A percentile compares a stretch with the other conserved stretches of the same genome.
Evolutionary conservation across 2,113 vertebrate genomes (phyloP).

Genomic region (Poeciliopsis turrubarensis): DNA sequence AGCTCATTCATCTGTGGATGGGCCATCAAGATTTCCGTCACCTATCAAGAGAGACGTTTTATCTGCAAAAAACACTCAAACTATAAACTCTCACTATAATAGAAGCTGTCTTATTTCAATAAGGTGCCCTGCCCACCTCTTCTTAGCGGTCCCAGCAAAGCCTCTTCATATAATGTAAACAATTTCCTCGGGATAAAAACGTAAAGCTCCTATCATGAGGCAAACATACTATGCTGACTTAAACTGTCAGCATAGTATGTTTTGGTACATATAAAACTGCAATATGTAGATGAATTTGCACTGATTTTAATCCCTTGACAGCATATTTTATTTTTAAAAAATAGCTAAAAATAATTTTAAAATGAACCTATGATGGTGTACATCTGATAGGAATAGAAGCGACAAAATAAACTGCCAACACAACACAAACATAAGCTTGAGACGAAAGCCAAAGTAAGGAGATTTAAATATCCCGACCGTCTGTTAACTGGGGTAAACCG

Average conservation of each 20-base stretch:
- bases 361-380: neutral
- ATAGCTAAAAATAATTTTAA: neutral
- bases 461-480: neutral
- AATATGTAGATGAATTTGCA: neutral
- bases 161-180: constrained; percentile 5
- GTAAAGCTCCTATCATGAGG: neutral
- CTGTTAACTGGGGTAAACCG: neutral
- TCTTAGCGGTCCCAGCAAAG: constrained; percentile 19
- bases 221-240: neutral
- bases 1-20: constrained; percentile 41
- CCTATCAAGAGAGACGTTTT: constrained; percentile 35
- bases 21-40: constrained; percentile 21
- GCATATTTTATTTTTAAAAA: constrained; percentile 37
- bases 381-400: too few species aligned
- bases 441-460: neutral
- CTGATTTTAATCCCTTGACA: constrained; percentile 51
- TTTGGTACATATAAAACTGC: neutral
- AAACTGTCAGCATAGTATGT: neutral
- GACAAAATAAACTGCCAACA: neutral
- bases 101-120: constrained; percentile 51
- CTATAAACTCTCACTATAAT: constrained; percentile 51
- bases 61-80: constrained; percentile 54
- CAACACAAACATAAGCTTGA: neutral
- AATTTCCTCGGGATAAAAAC: neutral
- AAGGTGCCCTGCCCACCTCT: constrained; percentile 30